Evolutionary conservation across 2,113 vertebrate species (phyloP), one percentile per base, ranked within the genome.

Genomic region (Apistogramma diplotaenia): DNA sequence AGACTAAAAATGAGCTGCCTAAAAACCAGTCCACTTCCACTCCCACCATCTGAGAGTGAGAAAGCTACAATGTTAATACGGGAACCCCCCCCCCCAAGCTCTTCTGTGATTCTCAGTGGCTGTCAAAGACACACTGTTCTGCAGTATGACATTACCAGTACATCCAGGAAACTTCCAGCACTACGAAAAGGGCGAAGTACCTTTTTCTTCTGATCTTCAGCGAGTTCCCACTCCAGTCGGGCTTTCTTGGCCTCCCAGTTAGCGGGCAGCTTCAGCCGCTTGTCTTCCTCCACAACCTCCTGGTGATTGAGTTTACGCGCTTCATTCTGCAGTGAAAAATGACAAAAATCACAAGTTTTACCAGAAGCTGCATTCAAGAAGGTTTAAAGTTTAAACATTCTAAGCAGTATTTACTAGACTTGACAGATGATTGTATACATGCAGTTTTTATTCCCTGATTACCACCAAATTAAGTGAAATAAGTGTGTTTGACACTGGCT

Each of bases 211-310:
- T 97, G 93, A 77, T 96, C 95, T 78, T 95, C 97, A 43, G 96
- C 87, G 1, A 99, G 93, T 65, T 99, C 96, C 96, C 98, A 98
- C 79, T 99, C 98, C 83, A 98, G 94, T 15, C 97, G 94, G 5
- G 97, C 96, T 82, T 98, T 99, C 82, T 97, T 98, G 2, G 98
- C 97, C 86, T 99, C 98, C 98, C 98, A 99, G 88, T 99, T 99
- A 0, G 96, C 25, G 0, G 98, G 98, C 5, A 99, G 83, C 18
- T 99, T 99, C 13, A 97, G 92, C 15, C 96, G 95, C 79, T 98
- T 98, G 82, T 99, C 97, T 92, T 99, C 98, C 85, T 99, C 97
- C 80, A 97, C 95, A 72, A 99, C 97, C 81, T 99, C 98, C 18
- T 97, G 96, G 74, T 97, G 97, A 84, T 99, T 99, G 56, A 98